These are phyloP conservation scores for Mesocricetus auratus DNA, from an alignment of 2,113 vertebrate species.

Conservation along the genomic window DNA sequence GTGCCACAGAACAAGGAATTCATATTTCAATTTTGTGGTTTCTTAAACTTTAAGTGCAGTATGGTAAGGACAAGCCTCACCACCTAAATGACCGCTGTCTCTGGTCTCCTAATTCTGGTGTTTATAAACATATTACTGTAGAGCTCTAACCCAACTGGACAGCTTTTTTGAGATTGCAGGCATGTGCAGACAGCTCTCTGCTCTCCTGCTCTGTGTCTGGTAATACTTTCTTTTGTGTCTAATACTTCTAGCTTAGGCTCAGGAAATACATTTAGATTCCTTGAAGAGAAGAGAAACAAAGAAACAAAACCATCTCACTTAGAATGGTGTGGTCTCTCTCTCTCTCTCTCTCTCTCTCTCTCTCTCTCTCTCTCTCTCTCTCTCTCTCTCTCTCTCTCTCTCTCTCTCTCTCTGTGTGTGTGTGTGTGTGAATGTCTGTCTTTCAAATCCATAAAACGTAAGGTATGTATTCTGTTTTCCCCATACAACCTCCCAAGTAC, in stretches of 20 bases:
- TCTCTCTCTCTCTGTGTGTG: too few relatives aligned
- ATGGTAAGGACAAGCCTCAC: constrained; percentile 2
- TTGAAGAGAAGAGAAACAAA: constrained; percentile 7
- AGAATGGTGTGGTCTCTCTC: neutral
- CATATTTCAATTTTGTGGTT: constrained; percentile 57
- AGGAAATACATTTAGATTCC: constrained; percentile 21
- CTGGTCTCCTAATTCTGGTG: constrained; percentile 19
- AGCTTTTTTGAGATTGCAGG: neutral
- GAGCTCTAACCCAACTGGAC: neutral
- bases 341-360: too few relatives aligned
- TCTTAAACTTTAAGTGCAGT: constrained; percentile 30
- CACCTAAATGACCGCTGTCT: constrained; percentile 18
- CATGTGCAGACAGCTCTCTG: neutral
- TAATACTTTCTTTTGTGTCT: constrained; percentile 46
- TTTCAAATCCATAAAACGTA: neutral
- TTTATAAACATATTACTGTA: neutral
- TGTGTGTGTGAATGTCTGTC: neutral
- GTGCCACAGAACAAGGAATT: constrained; percentile 69
- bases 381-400: too few relatives aligned
- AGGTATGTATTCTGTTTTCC: neutral
- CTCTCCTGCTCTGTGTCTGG: neutral
- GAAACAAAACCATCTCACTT: neutral
- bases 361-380: too few relatives aligned
- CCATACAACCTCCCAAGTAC: neutral
- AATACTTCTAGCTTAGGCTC: neutral